Conservation (phyloP, 2,113 vertebrate genomes). For the Cardinalis cardinalis region DNA sequence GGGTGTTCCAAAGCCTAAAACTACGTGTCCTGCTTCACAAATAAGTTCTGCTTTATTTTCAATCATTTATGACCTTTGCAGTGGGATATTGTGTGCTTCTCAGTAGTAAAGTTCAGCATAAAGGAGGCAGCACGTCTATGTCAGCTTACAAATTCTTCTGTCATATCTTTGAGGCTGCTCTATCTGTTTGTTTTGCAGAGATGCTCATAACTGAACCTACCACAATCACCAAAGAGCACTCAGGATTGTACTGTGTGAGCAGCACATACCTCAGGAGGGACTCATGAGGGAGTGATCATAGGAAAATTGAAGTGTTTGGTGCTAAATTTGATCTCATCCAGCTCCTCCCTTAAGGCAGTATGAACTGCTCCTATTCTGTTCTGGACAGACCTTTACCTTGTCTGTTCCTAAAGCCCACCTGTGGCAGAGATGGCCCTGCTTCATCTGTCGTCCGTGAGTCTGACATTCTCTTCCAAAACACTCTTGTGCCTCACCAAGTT, state of each 20-base stretch:
- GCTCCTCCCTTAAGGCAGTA: neutral
- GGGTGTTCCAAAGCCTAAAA: neutral
- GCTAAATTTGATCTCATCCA: neutral
- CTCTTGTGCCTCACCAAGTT: neutral
- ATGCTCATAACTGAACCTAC: neutral
- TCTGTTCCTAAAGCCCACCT: neutral
- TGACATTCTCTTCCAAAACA: neutral
- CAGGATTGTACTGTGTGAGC: neutral
- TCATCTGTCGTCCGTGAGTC: neutral
- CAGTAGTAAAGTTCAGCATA: neutral
- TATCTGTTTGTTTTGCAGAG: neutral
- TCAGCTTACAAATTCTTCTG: neutral
- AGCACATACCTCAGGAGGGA: neutral
- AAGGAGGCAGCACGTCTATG: fast-evolving
- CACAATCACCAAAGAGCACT: neutral
- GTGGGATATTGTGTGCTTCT: neutral
- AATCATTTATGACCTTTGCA: neutral
- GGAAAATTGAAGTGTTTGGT: neutral
- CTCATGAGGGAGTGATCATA: neutral
- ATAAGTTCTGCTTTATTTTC: neutral
- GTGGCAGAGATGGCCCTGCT: neutral
- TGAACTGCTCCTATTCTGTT: neutral
- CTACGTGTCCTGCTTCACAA: neutral
- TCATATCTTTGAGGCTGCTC: neutral
- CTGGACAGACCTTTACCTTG: neutral